Evolutionary conservation across 2,888 invertebrate genomes (phyloP).

Genomic region (Hesperia comma): DNA sequence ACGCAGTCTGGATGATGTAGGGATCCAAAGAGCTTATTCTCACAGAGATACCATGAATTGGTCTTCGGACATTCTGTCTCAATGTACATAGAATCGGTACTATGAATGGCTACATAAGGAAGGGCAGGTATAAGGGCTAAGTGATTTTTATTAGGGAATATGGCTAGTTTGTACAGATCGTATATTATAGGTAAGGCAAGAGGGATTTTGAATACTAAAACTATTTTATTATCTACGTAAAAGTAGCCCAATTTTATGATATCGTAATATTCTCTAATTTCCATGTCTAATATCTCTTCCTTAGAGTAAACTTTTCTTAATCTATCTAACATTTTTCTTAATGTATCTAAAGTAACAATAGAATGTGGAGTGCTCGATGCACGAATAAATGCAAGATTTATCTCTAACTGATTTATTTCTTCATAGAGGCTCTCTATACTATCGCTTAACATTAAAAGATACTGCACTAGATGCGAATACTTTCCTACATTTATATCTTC

Average conservation of each 20-base stretch:
- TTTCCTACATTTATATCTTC: background rate
- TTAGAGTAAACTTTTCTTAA: slow-evolving; percentile 21
- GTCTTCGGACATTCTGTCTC: background rate
- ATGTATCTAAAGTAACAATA: background rate
- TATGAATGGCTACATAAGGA: background rate
- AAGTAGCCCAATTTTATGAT: slow-evolving; percentile 26
- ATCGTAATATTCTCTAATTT: slow-evolving; percentile 27
- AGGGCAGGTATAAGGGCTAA: background rate
- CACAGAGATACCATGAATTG: background rate
- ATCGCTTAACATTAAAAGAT: slow-evolving; percentile 22
- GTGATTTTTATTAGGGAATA: background rate
- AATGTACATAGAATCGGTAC: background rate
- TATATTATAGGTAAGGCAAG: slow-evolving; percentile 17
- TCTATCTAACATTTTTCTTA: slow-evolving; percentile 15
- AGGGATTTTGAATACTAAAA: slow-evolving; percentile 29
- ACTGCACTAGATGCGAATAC: slow-evolving; percentile 2
- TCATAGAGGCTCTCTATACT: slow-evolving; percentile 9
- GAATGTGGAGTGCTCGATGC: slow-evolving; percentile 19
- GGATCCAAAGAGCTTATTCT: background rate
- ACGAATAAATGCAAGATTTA: slow-evolving; percentile 38
- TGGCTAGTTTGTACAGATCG: background rate
- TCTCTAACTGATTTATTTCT: slow-evolving; percentile 37
- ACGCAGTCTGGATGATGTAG: background rate
- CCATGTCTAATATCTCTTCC: slow-evolving; percentile 25
- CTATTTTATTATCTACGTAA: slow-evolving; percentile 26